Percentiles rank a stretch among this genome's conserved stretches.
phyloP scores from a whole-genome alignment of 2,113 vertebrate species.

The Limnothrissa miodon region DNA sequence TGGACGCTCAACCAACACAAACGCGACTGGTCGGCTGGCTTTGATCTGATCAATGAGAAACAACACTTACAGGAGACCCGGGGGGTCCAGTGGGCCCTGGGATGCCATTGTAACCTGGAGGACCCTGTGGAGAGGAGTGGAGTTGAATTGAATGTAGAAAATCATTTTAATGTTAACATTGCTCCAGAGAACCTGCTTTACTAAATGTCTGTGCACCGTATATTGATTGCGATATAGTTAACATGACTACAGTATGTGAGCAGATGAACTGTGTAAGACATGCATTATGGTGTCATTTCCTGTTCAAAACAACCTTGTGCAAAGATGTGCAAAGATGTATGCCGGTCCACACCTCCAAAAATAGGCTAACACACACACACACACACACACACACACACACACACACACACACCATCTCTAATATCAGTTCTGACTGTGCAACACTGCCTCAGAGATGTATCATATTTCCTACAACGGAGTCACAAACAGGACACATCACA shows the following conservation, averaged over 20 bases:
- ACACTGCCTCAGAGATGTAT: background rate
- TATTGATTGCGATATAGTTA: background rate
- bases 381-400: background rate
- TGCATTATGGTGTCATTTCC: background rate
- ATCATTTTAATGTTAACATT: background rate
- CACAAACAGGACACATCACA: background rate
- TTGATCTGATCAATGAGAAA: background rate
- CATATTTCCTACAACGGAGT: conserved; percentile 1
- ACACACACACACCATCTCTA: background rate
- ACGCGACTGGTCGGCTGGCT: background rate
- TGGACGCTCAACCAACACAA: background rate
- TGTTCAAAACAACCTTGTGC: background rate
- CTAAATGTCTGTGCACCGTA: background rate
- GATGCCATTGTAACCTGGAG: conserved; percentile 74
- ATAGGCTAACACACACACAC: background rate
- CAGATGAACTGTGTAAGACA: background rate
- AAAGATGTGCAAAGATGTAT: background rate
- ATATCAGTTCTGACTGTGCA: background rate
- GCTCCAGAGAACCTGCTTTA: background rate
- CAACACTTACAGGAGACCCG: conserved; percentile 67
- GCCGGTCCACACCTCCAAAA: background rate
- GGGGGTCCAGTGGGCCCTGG: conserved; percentile 75
- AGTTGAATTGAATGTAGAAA: background rate
- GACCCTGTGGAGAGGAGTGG: conserved; percentile 58
- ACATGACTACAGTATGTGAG: background rate